Evolutionary conservation across 2,888 invertebrate genomes (phyloP), one percentile per base, ranked within the genome.

Genomic region (Scaptomyza cyrtandrae): DNA sequence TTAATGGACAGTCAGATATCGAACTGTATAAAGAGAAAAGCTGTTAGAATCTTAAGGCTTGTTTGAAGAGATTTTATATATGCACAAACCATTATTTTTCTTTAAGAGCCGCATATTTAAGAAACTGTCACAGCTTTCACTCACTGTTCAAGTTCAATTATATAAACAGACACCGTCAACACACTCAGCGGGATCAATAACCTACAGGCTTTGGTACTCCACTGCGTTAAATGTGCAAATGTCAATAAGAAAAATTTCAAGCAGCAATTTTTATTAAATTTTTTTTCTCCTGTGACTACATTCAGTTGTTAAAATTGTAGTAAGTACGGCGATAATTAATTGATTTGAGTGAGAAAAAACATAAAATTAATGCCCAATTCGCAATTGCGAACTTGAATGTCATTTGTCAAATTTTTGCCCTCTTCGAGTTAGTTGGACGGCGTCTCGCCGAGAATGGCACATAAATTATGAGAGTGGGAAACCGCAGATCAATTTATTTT

Each of bases 401-500:
- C 72, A 62, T 70, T 83, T 85, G 80, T 83, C 83, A 83, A 86
- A 69, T 66, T 67, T 55, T 24, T 63, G 50, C 27, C 14, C 14
- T 7, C 45, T 43, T 19, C 5, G 14, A 41, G 35, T 27, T 68
- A 11, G 59, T 44, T 44, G 7, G 9, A 19, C 3, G 9, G 16
- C 31, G 48, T 35, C 50, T 50, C 29, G 27, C 16, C 24, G 16
- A 13, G 37, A 48, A 54, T 68, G 60, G 60, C 70, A 65, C 68
- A 83, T 86, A 83, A 83, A 83, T 86, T 83, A 83, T 86, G 76
- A 74, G 68, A 41, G 49, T 50, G 56, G 48, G 55, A 73, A 70
- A 69, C 83, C 83, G 54, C 86, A 86, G 83, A 86, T 83, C 83
- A 83, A 83, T 83, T 86, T 83, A 83, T 86, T 83, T 86, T 78